Conservation (phyloP, 2,888 invertebrate species). For the Trichopoda pennipes region DNA sequence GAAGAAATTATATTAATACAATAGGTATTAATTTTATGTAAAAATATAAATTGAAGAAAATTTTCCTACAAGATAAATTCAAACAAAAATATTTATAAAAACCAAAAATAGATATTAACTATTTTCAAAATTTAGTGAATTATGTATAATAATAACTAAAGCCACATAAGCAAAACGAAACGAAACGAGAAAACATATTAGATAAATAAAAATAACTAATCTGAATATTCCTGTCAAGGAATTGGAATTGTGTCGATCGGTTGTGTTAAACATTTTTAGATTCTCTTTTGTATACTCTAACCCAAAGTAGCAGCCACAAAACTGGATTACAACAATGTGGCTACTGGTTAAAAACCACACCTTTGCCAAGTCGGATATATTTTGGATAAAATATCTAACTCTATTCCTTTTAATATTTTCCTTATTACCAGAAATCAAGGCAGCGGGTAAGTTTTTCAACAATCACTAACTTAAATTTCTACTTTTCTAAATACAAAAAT, state of each 20-base stretch:
- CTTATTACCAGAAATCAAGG: slow-evolving; percentile 58
- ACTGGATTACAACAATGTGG: slow-evolving; percentile 76
- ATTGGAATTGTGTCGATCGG: slow-evolving; percentile 43
- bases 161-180: slow-evolving; percentile 55
- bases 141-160: slow-evolving; percentile 27
- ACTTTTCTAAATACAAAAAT: neutral
- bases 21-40: neutral
- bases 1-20: slow-evolving; percentile 3
- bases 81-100: slow-evolving; percentile 5
- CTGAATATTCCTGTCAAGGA: slow-evolving; percentile 39
- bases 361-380: slow-evolving; percentile 77
- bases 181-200: neutral
- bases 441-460: slow-evolving; percentile 66
- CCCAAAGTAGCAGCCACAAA: slow-evolving; percentile 68
- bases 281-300: slow-evolving; percentile 54
- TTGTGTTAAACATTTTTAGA: slow-evolving; percentile 44
- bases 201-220: slow-evolving; percentile 20
- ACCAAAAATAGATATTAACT: slow-evolving; percentile 20
- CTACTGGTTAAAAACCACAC: slow-evolving; percentile 75
- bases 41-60: neutral
- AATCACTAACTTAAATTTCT: neutral
- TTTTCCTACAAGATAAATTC: neutral
- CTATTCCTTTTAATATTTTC: slow-evolving; percentile 67
- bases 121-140: neutral
- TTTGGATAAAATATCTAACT: slow-evolving; percentile 75